These are phyloP conservation scores for Parthenolecanium corni DNA, from an alignment of 2,888 invertebrate genomes.

Conservation along the genomic window DNA sequence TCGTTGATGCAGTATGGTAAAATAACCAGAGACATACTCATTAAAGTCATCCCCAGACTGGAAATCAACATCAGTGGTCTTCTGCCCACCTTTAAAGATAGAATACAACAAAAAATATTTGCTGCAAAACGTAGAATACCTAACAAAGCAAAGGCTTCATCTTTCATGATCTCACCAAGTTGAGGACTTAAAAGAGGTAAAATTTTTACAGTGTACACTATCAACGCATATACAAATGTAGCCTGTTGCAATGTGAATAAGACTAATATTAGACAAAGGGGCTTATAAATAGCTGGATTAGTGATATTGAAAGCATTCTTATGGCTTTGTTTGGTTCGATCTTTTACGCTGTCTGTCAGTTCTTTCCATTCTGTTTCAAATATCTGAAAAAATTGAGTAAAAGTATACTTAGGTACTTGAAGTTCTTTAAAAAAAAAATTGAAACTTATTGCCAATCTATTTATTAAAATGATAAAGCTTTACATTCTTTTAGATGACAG, in stretches of 20 bases:
- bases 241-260: constrained; percentile 47
- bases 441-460: too few relatives aligned
- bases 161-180: neutral
- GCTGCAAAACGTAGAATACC: constrained; percentile 45
- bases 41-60: constrained; percentile 43
- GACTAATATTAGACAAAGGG: constrained; percentile 41
- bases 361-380: too few relatives aligned
- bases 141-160: constrained; percentile 33
- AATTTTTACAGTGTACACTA: constrained; percentile 48
- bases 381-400: too few relatives aligned
- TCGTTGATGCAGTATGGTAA: too few relatives aligned
- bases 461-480: too few relatives aligned
- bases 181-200: constrained; percentile 41
- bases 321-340: too few relatives aligned
- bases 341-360: too few relatives aligned
- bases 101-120: constrained; percentile 42
- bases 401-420: too few relatives aligned
- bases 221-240: constrained; percentile 45
- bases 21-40: constrained; percentile 19
- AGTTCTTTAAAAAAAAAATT: too few relatives aligned
- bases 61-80: constrained; percentile 43
- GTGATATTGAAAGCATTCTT: too few relatives aligned
- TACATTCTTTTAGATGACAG: too few relatives aligned
- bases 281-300: constrained; percentile 34
- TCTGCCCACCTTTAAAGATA: constrained; percentile 44